Evolutionary conservation across 2,888 invertebrate species (phyloP), one percentile per base, ranked within the genome.

Genomic region (Microplitis manilae): DNA sequence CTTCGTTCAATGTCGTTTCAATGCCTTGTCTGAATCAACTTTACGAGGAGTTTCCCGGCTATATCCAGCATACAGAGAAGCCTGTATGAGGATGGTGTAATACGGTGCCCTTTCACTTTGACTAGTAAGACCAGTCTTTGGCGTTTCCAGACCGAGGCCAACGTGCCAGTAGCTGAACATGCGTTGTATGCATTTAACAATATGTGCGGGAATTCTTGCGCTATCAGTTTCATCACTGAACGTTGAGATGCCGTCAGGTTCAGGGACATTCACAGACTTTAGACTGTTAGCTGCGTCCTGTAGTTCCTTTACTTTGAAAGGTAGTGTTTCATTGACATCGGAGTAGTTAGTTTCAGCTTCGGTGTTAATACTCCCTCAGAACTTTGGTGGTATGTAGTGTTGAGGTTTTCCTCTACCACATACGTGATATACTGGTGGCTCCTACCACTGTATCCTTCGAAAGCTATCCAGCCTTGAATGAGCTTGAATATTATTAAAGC

Each of bases 21-120:
- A 17, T 82, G 70, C 61, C 81, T 70, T 5, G 71, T 60, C 76
- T 76, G 77, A 67, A 83, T 67, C 69, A 83, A 13, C 69, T 78
- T 81, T 72, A 82, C 81, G 2, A 76, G 70, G 13, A 82, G 74
- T 68, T 80, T 82, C 1, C 73, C 78, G 39, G 71, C 59, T 1
- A 62, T 62, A 30, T 76, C 68, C 0, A 76, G 59, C 62, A 82
- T 20, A 71, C 79, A 79, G 0, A 80, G 77, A 17, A 75, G 79
- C 20, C 77, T 77, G 72, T 71, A 82, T 59, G 76, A 65, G 15
- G 73, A 73, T 20, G 81, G 59, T 13, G 73, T 74, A 50, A 6
- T 6, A 6, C 8, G 9, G 6, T 1, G 7, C 9, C 41, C 41
- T 41, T 41, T 41, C 1, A 78, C 77, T 72, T 81, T 81, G 64